Evolutionary conservation across 2,797 vertebrate species (phyloP).

Genomic region (Sebastes taczanowskii): DNA sequence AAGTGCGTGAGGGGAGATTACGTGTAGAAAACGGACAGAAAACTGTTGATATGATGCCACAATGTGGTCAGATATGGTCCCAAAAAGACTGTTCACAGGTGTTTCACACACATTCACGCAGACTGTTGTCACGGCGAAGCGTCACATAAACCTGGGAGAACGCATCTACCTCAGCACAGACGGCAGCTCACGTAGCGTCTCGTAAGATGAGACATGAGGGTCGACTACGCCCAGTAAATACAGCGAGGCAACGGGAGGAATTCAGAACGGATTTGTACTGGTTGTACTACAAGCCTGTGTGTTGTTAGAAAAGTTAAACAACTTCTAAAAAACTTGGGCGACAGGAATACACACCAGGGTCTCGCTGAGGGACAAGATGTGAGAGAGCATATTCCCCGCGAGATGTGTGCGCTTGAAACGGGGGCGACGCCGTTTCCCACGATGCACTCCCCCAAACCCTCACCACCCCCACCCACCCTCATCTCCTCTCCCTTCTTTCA

Average conservation of each 20-base stretch:
- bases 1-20: neutral
- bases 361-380: conserved; percentile 69
- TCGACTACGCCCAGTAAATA: conserved; percentile 19
- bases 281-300: conserved; percentile 35
- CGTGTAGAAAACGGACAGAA: neutral
- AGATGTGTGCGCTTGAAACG: conserved; percentile 56
- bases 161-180: neutral
- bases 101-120: neutral
- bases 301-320: conserved; percentile 68
- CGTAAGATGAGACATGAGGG: conserved; percentile 4
- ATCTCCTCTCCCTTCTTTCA: conserved; percentile 62
- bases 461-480: conserved; percentile 20
- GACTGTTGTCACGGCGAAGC: neutral
- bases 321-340: conserved; percentile 59
- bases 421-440: conserved; percentile 36
- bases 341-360: conserved; percentile 59
- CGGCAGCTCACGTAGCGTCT: conserved; percentile 8
- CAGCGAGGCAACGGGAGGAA: neutral
- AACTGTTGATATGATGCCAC: neutral
- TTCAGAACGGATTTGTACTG: conserved; percentile 45
- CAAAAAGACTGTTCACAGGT: neutral
- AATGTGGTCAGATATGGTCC: neutral
- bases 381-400: conserved; percentile 63
- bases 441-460: conserved; percentile 16
- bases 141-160: conserved; percentile 15